Conservation (phyloP, 2,888 invertebrate species). For the Drosophila cracens region DNA sequence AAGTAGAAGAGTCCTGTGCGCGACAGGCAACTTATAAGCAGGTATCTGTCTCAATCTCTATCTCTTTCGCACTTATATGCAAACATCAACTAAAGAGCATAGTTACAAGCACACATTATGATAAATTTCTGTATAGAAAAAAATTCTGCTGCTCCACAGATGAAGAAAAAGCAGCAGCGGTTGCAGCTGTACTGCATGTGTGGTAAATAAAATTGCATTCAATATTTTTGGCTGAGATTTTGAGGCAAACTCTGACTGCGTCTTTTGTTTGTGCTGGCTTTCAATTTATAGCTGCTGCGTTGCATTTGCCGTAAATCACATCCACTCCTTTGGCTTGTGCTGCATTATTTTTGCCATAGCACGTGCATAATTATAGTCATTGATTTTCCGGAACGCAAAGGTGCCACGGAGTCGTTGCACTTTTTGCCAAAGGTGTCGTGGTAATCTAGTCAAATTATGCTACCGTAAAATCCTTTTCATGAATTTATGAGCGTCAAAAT, state of each 20-base stretch:
- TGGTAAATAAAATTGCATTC: slow-evolving; percentile 74
- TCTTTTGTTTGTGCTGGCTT: slow-evolving; percentile 61
- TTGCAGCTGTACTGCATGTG: slow-evolving; percentile 42
- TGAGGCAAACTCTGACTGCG: slow-evolving; percentile 16
- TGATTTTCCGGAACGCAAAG: slow-evolving; percentile 25
- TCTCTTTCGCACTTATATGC: slow-evolving; percentile 38
- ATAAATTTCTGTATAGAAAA: slow-evolving; percentile 62
- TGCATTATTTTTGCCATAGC: slow-evolving; percentile 36
- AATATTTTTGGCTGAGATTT: slow-evolving; percentile 75
- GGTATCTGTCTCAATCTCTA: not conserved
- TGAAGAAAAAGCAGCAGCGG: slow-evolving; percentile 7
- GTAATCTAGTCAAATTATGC: slow-evolving; percentile 5
- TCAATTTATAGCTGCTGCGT: slow-evolving; percentile 67
- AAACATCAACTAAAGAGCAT: slow-evolving; percentile 74
- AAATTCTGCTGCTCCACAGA: not conserved
- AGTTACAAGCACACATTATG: slow-evolving; percentile 64
- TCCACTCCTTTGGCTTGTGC: slow-evolving; percentile 20
- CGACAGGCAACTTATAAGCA: slow-evolving; percentile 49
- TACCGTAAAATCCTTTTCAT: not conserved
- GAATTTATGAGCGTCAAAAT: not conserved
- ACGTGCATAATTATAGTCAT: slow-evolving; percentile 61
- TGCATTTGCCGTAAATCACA: slow-evolving; percentile 64
- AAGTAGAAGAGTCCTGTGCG: slow-evolving; percentile 31
- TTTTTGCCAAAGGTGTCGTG: not conserved
- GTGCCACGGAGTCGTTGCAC: not conserved